Evolutionary conservation across 1,140 invertebrate species (phyloP).

Genomic region (Marisa cornuarietis): DNA sequence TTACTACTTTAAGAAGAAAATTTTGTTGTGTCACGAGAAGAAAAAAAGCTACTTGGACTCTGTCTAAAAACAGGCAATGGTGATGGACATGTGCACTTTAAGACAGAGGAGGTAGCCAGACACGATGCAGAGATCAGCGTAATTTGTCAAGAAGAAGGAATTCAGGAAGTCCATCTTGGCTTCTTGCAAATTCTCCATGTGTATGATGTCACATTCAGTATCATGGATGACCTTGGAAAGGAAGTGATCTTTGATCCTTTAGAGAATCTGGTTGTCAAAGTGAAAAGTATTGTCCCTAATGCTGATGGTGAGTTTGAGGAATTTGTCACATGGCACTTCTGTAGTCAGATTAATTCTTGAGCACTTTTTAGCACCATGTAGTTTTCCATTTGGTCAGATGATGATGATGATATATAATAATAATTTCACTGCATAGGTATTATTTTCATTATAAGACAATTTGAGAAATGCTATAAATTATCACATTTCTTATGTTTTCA

Average conservation of each 20-base stretch:
- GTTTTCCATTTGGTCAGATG: not conserved
- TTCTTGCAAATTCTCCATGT: conserved; percentile 50
- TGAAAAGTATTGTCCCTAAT: conserved; percentile 37
- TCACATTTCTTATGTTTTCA: not conserved
- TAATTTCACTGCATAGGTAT: too few species aligned
- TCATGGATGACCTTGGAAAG: conserved; percentile 45
- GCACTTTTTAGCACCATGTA: not conserved
- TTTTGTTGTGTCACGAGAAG: too few species aligned
- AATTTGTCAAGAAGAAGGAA: conserved; percentile 18
- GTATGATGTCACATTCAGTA: conserved; percentile 46
- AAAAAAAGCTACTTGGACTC: not conserved
- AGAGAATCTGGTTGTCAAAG: conserved; percentile 45
- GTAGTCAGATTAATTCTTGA: too few species aligned
- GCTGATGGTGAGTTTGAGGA: conserved; percentile 34
- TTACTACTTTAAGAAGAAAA: too few species aligned
- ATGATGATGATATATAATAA: too few species aligned
- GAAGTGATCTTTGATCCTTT: conserved; percentile 48
- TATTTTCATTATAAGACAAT: too few species aligned
- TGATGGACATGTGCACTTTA: conserved; percentile 30
- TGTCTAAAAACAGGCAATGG: not conserved
- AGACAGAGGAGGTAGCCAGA: conserved; percentile 28
- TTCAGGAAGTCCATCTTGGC: conserved; percentile 47
- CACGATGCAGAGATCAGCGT: conserved; percentile 40
- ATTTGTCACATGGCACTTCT: not conserved
- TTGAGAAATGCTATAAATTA: not conserved